Conservation (phyloP, 1,140 invertebrate genomes). For the Andrena cerasifolii region DNA sequence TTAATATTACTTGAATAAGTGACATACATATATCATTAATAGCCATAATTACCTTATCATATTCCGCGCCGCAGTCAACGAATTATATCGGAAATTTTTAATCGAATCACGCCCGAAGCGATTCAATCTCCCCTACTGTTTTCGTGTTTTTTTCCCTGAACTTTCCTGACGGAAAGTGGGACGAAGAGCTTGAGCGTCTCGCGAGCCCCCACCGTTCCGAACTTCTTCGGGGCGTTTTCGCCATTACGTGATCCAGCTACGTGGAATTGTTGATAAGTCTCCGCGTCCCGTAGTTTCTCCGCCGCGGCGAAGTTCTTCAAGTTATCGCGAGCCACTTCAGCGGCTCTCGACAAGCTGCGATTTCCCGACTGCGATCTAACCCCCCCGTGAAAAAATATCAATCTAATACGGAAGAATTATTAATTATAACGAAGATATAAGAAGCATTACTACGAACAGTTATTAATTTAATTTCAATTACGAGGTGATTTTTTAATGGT, state of each 20-base stretch:
- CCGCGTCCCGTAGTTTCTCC: neutral
- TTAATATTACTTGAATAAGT: no score
- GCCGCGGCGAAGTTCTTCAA: neutral
- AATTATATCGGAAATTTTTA: no score
- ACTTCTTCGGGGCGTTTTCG: neutral
- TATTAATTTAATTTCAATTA: neutral
- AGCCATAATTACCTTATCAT: no score
- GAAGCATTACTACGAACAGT: no score
- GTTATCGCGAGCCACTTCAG: neutral
- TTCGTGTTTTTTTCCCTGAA: neutral
- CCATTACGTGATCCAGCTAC: neutral
- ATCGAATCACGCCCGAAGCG: neutral
- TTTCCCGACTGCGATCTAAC: neutral
- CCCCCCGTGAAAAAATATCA: neutral
- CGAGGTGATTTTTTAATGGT: neutral
- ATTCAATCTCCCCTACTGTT: neutral
- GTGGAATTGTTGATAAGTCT: conserved; percentile 20
- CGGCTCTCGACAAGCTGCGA: neutral
- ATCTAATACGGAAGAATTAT: no score
- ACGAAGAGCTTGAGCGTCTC: neutral
- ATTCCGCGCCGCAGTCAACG: no score
- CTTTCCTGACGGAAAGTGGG: neutral
- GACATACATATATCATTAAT: no score
- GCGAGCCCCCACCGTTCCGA: neutral
- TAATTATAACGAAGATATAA: no score